Base-by-base conservation (phyloP, 2,888 invertebrate species). In the Phortica magna region DNA sequence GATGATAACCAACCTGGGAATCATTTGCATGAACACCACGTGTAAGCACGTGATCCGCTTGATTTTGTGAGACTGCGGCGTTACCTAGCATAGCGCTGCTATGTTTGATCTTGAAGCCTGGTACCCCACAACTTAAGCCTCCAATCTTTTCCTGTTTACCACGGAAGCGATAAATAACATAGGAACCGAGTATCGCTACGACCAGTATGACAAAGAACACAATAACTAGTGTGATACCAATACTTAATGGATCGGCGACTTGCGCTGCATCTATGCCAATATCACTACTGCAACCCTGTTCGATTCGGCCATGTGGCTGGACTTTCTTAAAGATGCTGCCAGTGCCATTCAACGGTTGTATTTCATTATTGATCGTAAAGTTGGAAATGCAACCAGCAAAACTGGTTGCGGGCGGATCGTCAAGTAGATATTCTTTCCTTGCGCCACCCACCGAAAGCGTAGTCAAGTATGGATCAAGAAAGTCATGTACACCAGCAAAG, bases 331-430 rank as follows among this genome's bases (percentile, higher is more conserved):
- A 96, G 77, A 97, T 95, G 82, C 95, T 96, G 76, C 98, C 97
- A 3, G 96, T 95, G 0, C 98, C 98, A 88, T 95, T 96, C 89
- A 98, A 95, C 0, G 98, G 97, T 90, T 98, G 97, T 59, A 97
- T 93, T 92, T 98, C 96, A 85, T 95, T 95, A 89, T 98, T 97
- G 22, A 99, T 94, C 3, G 95, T 95, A 89, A 99, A 96, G 89
- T 97, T 97, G 0, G 96, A 95, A 77, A 99, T 92, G 88, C 98
- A 99, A 1, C 98, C 98, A 92, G 96, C 95, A 89, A 98, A 98
- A 83, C 94, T 95, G 89, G 93, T 93, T 14, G 94, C 93, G 70
- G 92, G 91, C 12, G 91, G 88, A 76, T 93, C 93, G 59, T 93
- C 93, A 7, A 91, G 92, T 76, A 93, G 91, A 31, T 78, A 72